Evolutionary conservation across 2,888 invertebrate species (phyloP).

Genomic region (Cheilosia soror): DNA sequence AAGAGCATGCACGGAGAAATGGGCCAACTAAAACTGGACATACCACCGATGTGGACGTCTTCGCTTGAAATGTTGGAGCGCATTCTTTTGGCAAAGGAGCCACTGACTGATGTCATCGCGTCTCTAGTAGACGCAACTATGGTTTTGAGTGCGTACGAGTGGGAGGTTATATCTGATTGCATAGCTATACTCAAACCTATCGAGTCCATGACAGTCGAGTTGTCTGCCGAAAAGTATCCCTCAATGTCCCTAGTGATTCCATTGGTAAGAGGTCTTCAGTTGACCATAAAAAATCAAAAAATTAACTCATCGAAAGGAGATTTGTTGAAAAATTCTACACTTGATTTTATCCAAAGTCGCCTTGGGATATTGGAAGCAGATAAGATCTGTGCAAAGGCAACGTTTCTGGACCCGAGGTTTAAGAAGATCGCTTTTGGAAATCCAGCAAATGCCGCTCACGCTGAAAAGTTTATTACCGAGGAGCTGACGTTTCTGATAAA

Average conservation of each 20-base stretch:
- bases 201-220: conserved; percentile 9
- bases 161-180: no score
- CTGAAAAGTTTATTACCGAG: conserved; percentile 1
- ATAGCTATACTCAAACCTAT: neutral
- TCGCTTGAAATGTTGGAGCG: neutral
- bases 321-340: neutral
- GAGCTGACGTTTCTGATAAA: neutral
- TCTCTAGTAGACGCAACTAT: no score
- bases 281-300: neutral
- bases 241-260: conserved; percentile 23
- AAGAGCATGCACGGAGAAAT: conserved; percentile 23
- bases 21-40: conserved; percentile 20
- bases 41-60: no score
- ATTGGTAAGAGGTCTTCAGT: conserved; percentile 10
- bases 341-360: conserved; percentile 7
- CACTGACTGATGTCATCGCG: no score
- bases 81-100: no score
- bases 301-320: conserved; percentile 1
- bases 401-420: conserved; percentile 42
- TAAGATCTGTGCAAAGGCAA: conserved; percentile 32
- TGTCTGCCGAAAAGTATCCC: conserved; percentile 13
- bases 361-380: conserved; percentile 24
- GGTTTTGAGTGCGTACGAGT: no score
- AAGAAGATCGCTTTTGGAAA: conserved; percentile 41
- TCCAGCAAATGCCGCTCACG: conserved; percentile 18